Evolutionary conservation across 2,888 invertebrate genomes (phyloP).

Genomic region (Epirrhoe alternata): DNA sequence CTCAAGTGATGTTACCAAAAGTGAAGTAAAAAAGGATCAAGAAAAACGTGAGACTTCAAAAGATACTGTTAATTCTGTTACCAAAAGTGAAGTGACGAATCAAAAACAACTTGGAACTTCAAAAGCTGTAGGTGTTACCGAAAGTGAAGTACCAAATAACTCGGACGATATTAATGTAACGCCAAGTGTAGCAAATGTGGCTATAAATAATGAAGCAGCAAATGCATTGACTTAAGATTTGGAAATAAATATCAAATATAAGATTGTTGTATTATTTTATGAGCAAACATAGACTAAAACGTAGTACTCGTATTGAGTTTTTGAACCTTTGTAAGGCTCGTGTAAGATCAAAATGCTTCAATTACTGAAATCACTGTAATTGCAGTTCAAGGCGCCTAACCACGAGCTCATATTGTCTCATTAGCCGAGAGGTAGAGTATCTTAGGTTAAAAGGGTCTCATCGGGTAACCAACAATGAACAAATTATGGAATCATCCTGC

Average conservation of each 20-base stretch:
- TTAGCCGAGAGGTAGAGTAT: background rate
- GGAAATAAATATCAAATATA: background rate
- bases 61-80: background rate
- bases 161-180: constrained; percentile 6
- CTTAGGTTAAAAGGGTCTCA: background rate
- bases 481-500: no score
- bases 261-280: background rate
- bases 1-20: background rate
- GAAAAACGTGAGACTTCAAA: background rate
- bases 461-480: background rate
- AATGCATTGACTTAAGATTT: constrained; percentile 4
- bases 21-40: background rate
- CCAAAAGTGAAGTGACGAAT: background rate
- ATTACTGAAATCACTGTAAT: background rate
- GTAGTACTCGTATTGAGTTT: background rate
- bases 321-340: background rate
- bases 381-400: background rate
- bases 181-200: background rate
- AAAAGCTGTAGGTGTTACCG: constrained; percentile 1
- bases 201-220: constrained; percentile 1
- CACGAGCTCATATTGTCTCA: background rate
- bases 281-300: background rate
- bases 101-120: background rate
- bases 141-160: background rate
- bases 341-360: background rate